Conservation (phyloP, 2,888 invertebrate species). For the Leptogaster cylindrica region DNA sequence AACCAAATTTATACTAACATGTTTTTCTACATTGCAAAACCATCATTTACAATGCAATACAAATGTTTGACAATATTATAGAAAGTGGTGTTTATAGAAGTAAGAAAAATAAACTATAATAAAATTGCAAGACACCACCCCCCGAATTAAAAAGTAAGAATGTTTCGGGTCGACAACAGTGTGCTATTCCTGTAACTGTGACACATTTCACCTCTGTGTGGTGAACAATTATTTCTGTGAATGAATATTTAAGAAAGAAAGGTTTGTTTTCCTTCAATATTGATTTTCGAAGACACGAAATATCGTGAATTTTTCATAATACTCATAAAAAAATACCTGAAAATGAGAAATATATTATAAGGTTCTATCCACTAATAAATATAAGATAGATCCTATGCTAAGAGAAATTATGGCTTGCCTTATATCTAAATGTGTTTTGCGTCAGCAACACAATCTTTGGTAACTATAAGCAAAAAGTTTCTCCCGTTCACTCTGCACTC, state of each 20-base stretch:
- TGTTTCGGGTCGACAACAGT: not conserved
- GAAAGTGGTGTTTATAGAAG: too few species aligned
- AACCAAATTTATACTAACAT: too few species aligned
- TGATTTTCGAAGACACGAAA: slow-evolving; percentile 22
- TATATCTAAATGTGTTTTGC: slow-evolving; percentile 1
- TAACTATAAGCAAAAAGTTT: slow-evolving; percentile 1
- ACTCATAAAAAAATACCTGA: not conserved
- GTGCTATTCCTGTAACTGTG: slow-evolving; percentile 6
- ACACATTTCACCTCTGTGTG: slow-evolving; percentile 1
- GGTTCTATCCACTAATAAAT: too few species aligned
- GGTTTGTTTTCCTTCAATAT: not conserved
- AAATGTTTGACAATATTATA: too few species aligned
- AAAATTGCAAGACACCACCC: too few species aligned
- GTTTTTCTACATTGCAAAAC: too few species aligned
- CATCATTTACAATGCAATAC: too few species aligned
- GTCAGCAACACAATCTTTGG: not conserved
- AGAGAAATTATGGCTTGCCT: not conserved
- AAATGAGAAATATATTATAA: too few species aligned
- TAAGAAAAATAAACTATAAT: too few species aligned
- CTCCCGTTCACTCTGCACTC: not conserved
- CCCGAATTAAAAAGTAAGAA: too few species aligned
- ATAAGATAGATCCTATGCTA: not conserved
- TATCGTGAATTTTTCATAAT: slow-evolving; percentile 7
- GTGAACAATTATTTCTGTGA: slow-evolving; percentile 20
- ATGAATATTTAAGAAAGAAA: slow-evolving; percentile 12